Evolutionary conservation across 2,113 vertebrate species (phyloP).

Genomic region (Vulpes vulpes): DNA sequence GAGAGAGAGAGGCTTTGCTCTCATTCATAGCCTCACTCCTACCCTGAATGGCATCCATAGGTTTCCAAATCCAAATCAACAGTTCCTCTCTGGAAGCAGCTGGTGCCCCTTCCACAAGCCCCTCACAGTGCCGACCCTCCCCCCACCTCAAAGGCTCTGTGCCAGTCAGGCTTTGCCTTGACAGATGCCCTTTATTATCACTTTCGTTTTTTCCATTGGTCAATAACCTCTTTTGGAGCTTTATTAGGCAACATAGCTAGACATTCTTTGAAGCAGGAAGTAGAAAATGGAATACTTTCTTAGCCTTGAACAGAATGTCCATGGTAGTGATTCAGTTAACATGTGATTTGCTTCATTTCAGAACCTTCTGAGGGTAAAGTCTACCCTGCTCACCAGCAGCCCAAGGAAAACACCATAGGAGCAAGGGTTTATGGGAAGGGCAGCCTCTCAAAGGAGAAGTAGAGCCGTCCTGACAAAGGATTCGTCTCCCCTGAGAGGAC

Average conservation of each 20-base stretch:
- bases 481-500: not conserved
- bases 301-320: not conserved
- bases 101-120: not conserved
- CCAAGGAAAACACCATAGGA: not conserved
- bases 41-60: not conserved
- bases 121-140: accelerated
- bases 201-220: not conserved
- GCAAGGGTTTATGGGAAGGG: too few relatives aligned
- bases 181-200: not conserved
- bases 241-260: not conserved
- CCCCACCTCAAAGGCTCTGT: accelerated
- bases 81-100: not conserved
- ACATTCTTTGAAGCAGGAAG: not conserved
- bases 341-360: not conserved
- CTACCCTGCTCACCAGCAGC: not conserved
- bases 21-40: not conserved
- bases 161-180: not conserved
- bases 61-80: not conserved
- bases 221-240: not conserved
- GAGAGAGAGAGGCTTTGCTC: not conserved
- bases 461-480: not conserved
- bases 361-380: not conserved
- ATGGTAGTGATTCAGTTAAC: not conserved
- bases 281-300: not conserved
- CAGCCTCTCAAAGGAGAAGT: not conserved